Percentiles rank a stretch among this genome's conserved stretches.
Evolutionary conservation across 2,113 vertebrate species (phyloP).

Genomic region (Kryptolebias marmoratus): DNA sequence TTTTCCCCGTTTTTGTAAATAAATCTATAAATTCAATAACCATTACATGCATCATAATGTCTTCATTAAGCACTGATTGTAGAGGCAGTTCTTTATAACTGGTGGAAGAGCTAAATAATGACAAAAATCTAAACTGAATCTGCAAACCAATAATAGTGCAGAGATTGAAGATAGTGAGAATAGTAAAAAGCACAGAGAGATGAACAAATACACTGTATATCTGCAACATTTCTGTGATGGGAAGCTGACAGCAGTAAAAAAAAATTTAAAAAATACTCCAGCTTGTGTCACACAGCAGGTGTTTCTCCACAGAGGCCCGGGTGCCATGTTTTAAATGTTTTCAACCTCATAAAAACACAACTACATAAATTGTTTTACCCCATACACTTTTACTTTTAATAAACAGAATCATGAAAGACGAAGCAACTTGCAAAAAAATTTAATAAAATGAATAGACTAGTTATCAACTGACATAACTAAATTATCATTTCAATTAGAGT

Average conservation of each 20-base stretch:
- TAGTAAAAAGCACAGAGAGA: slow-evolving; percentile 59
- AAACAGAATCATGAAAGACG: no score
- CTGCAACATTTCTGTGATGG: slow-evolving; percentile 26
- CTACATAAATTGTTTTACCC: no score
- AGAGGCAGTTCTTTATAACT: slow-evolving; percentile 25
- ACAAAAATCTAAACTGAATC: slow-evolving; percentile 40
- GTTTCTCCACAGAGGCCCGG: slow-evolving; percentile 71
- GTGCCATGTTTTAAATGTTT: slow-evolving; percentile 67
- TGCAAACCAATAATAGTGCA: slow-evolving; percentile 50
- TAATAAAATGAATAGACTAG: no score
- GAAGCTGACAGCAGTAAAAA: slow-evolving; percentile 30
- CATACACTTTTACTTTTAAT: no score
- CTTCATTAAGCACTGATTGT: slow-evolving; percentile 59
- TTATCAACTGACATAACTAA: no score
- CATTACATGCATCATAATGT: slow-evolving; percentile 26
- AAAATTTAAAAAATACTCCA: slow-evolving; percentile 46
- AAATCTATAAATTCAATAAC: slow-evolving; percentile 29
- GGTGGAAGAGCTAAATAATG: slow-evolving; percentile 36
- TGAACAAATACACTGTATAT: slow-evolving; percentile 46
- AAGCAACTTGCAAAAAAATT: no score
- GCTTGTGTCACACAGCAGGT: slow-evolving; percentile 66
- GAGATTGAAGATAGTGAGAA: slow-evolving; percentile 41
- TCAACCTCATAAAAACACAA: background rate
- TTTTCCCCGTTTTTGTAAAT: background rate
- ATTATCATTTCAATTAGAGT: background rate